Evolutionary conservation across 2,113 vertebrate species (phyloP), one percentile per base, ranked within the genome.

Genomic region (Pteruthius melanotis): DNA sequence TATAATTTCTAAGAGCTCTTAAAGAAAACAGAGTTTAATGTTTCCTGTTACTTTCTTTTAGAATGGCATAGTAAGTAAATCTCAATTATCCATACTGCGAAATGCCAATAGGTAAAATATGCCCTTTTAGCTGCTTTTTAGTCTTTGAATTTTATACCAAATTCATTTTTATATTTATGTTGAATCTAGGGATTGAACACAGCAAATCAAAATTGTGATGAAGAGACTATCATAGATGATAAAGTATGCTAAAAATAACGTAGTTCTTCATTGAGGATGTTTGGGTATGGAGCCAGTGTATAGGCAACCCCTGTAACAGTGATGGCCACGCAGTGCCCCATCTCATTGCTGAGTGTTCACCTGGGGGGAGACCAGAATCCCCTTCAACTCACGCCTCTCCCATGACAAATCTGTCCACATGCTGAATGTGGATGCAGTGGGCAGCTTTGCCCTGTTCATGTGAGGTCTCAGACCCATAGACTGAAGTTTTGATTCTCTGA

Each of bases 291-390:
- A 72, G 44, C 16, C 47, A 39, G 24, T 2, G 1, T 7, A 7
- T 7, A 10, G 39, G 7, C 18, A 33, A 15, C 13, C 31, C 17
- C 39, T 68, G 0, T 8, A 59, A 13, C 14, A 39, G 26, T 4
- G 1, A 5, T 75, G 12, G 23, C 42, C 20, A 3, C 1, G 2
- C 15, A 27, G 49, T 49, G 44, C 42, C 7, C 18, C 4, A 3
- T 54, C 28, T 44, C 18, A 9, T 3, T 69, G 9, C n/a, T n/a
- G 26, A 5, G 3, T 26, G 7, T 53, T 60, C 45, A 47, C 11
- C 39, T 31, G 35, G 1, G 15, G 4, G 39, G 3, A 49, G 8
- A 44, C 8, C 24, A 26, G 18, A n/a, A n/a, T 15, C 30, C 37
- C 8, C 40, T 30, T 50, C n/a, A 19, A 15, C n/a, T 23, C 35